Percentiles rank a stretch among this genome's conserved stretches.
Conservation (phyloP, 2,888 invertebrate species). For the Melanophora roralis region DNA sequence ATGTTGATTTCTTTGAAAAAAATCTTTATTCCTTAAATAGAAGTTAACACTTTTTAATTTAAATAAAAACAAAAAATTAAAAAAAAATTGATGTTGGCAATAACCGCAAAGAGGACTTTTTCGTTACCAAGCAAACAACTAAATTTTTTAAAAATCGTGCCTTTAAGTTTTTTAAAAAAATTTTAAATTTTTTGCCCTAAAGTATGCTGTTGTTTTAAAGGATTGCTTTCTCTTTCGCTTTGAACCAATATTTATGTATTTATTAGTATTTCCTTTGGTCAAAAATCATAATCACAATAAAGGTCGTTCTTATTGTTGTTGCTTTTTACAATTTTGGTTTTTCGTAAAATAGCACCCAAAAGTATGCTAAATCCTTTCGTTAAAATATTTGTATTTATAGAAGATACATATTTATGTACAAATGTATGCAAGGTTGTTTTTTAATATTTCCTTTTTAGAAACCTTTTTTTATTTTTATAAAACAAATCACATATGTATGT, state of each 20-base stretch:
- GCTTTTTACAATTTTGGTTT: background rate
- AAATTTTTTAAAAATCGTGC: too few relatives aligned
- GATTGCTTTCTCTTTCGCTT: background rate
- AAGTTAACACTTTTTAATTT: too few relatives aligned
- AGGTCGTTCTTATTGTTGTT: background rate
- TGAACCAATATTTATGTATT: background rate
- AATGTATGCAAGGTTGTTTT: too few relatives aligned
- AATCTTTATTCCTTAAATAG: too few relatives aligned
- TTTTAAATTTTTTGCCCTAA: background rate
- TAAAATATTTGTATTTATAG: conserved; percentile 24
- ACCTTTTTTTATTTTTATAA: conserved; percentile 6
- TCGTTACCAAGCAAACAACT: too few relatives aligned
- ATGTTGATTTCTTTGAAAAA: too few relatives aligned
- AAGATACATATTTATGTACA: too few relatives aligned
- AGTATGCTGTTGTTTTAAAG: background rate
- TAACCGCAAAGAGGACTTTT: too few relatives aligned
- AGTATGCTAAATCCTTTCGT: conserved; percentile 52
- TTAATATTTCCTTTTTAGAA: conserved; percentile 27
- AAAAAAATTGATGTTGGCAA: too few relatives aligned
- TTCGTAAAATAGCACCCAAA: conserved; percentile 39
- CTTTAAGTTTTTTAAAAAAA: too few relatives aligned
- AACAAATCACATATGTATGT: background rate
- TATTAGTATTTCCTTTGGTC: conserved; percentile 10
- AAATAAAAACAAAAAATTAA: too few relatives aligned
- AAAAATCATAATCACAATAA: conserved; percentile 41